A percentile compares a stretch with the other conserved stretches of the same genome.
These are phyloP conservation scores for Latrodectus geometricus DNA, from an alignment of 1,140 invertebrate species.

Conservation along the genomic window DNA sequence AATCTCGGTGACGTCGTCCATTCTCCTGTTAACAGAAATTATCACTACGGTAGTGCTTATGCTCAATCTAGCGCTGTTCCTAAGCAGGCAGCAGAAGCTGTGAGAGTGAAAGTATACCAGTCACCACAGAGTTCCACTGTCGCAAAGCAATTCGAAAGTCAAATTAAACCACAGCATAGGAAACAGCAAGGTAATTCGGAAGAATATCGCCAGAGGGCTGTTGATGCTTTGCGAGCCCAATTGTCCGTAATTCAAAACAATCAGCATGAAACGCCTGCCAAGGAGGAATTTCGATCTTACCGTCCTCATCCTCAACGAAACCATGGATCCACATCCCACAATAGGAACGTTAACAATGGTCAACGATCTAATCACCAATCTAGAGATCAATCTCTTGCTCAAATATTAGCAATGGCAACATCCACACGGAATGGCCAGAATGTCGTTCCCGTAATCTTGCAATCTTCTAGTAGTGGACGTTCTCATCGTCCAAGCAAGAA, in stretches of 20 bases:
- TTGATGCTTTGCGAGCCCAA: background rate
- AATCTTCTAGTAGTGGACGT: background rate
- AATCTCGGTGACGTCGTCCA: constrained; percentile 15
- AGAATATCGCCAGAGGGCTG: background rate
- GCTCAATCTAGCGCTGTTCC: background rate
- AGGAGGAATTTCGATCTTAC: background rate
- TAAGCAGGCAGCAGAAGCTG: background rate
- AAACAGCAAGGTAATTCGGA: background rate
- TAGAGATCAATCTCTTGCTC: background rate
- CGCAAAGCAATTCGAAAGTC: background rate
- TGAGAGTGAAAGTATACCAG: background rate
- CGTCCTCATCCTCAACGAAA: background rate
- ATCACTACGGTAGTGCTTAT: background rate
- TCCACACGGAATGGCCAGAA: background rate
- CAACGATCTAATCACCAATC: background rate
- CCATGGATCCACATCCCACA: background rate
- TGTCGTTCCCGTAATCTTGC: constrained; percentile 16
- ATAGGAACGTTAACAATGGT: background rate
- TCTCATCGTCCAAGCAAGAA: background rate
- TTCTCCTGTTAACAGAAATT: background rate
- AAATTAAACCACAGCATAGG: background rate
- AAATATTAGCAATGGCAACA: background rate
- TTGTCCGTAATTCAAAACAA: background rate
- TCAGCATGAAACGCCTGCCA: background rate
- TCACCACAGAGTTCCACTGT: background rate